Conservation (phyloP, 2,113 vertebrate species). For the Sakesphorus luctuosus region DNA sequence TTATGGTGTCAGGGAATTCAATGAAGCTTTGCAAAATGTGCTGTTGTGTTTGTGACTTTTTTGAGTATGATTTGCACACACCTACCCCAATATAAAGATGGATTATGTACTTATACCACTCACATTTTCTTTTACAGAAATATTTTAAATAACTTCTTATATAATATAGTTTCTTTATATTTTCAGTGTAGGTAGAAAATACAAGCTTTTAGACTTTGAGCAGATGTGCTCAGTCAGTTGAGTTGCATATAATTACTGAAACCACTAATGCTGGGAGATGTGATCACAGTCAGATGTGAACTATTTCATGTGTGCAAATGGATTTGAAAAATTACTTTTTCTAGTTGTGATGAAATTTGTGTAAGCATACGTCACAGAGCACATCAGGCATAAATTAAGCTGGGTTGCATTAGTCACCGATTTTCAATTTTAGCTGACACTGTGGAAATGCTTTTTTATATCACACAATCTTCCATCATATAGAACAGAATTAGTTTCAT, state of each 20-base stretch:
- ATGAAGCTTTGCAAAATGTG: neutral
- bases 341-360: neutral
- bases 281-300: neutral
- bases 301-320: neutral
- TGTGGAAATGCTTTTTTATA: neutral
- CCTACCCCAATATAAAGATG: neutral
- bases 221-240: neutral
- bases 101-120: neutral
- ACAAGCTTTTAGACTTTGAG: neutral
- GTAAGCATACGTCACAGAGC: rapidly evolving
- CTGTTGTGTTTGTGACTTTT: neutral
- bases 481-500: neutral
- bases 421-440: neutral
- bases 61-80: neutral
- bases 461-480: neutral
- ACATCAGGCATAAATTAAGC: neutral
- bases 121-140: neutral
- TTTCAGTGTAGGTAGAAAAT: neutral
- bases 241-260: neutral
- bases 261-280: neutral
- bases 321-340: neutral
- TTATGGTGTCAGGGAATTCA: neutral
- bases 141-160: neutral
- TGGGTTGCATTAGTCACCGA: neutral
- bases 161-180: neutral